Base-by-base conservation (phyloP, 2,113 vertebrate species). In the Mirounga angustirostris region DNA sequence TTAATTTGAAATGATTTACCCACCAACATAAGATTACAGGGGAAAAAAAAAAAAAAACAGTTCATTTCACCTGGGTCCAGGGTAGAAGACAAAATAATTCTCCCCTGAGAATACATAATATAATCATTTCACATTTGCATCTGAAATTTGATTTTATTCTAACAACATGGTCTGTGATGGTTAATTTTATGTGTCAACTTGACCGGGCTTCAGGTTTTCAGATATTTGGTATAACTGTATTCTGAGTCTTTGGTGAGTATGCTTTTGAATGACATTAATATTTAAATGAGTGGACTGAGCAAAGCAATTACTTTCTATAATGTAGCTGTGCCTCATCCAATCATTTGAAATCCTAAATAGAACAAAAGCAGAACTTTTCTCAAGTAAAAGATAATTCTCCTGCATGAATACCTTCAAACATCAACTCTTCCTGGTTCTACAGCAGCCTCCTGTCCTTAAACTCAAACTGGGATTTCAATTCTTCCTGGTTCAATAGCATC, bases 1-100 rank as follows among this genome's bases (percentile, higher is more conserved):
- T 89, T 33, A 89, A 71, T 95, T 78, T 89, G 28, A 82, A 88
- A 89, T 84, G 80, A 58, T 89, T 85, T 8, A 89, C 5, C 50
- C 21, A 36, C 28, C 21, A 78, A 46, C 6, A 92, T 40, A 71
- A 92, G 8, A 78, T 71, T 63, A 71, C 5, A n/a, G 86, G 61
- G 36, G 2, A 54, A 30, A 28, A 71, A 12, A n/a, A 58, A 52
- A 58, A 58, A 28, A 13, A 13, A 58, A 83, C 13, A 30, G 13
- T 2, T 84, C 43, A 61, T 71, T 46, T 79, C 30, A 50, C 46
- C 30, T 50, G 18, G n/a, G 2, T 12, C 85, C 54, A 50, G 24
- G 5, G 15, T 73, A 80, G 40, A 56, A 71, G 54, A 79, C 7
- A 78, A 88, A 69, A 88, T 18, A 92, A 65, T 40, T 74, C 8